Evolutionary conservation across 2,888 invertebrate species (phyloP).

Genomic region (Rhamnusium bicolor): DNA sequence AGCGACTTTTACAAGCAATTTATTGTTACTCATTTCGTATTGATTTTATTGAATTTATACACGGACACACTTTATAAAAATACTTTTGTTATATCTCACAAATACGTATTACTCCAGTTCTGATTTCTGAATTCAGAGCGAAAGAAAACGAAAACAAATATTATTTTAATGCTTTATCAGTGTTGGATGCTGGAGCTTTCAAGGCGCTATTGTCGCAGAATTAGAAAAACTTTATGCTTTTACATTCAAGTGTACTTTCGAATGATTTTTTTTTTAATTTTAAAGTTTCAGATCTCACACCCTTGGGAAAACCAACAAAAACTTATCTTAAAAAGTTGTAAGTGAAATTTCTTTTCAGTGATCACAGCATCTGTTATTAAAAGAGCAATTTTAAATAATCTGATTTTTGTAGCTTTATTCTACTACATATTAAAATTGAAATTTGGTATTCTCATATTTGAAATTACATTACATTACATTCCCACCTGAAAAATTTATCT

Average conservation of each 20-base stretch:
- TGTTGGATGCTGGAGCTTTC: background rate
- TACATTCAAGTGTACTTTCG: constrained; percentile 1
- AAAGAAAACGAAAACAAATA: constrained; percentile 2
- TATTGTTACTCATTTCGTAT: no score
- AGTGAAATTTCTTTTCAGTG: constrained; percentile 15
- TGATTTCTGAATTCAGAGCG: background rate
- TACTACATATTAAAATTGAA: background rate
- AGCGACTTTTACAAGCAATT: no score
- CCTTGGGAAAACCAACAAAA: background rate
- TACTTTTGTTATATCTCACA: background rate
- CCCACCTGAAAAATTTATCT: no score
- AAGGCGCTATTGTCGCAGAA: background rate
- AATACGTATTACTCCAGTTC: background rate
- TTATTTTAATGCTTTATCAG: constrained; percentile 25
- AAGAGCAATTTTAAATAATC: constrained; percentile 15
- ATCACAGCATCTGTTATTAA: constrained; percentile 20
- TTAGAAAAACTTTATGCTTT: constrained; percentile 12
- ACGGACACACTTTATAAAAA: no score
- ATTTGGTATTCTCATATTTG: no score
- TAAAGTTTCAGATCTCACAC: constrained; percentile 18
- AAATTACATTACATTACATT: no score
- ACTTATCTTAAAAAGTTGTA: constrained; percentile 9
- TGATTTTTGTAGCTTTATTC: background rate
- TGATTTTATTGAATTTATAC: no score
- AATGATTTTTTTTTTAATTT: constrained; percentile 22